phyloP scores from a whole-genome alignment of 1,140 invertebrate genomes.

The Rhagoletis pomonella region DNA sequence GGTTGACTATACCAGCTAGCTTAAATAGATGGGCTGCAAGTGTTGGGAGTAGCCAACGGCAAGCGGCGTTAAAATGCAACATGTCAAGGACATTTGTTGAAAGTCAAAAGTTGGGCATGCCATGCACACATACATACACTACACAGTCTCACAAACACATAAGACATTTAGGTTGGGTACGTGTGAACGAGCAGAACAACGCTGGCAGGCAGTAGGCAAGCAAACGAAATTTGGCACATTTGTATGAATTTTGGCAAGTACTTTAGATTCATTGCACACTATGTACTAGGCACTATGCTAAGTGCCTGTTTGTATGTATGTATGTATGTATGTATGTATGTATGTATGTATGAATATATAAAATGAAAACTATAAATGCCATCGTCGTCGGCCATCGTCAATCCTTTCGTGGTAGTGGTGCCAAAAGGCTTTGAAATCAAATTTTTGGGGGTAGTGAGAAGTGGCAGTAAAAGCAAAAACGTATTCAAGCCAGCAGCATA shows the following conservation, averaged over 20 bases:
- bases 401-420: too few species aligned
- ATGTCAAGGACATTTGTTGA: slow-evolving; percentile 40
- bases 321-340: background rate
- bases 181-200: background rate
- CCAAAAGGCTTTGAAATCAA: too few species aligned
- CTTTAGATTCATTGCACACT: background rate
- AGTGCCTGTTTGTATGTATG: background rate
- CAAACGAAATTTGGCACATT: slow-evolving; percentile 41
- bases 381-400: too few species aligned
- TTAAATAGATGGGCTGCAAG: background rate
- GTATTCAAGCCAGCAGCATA: too few species aligned
- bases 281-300: background rate
- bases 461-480: too few species aligned
- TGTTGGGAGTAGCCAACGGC: background rate
- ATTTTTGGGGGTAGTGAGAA: too few species aligned
- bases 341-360: background rate
- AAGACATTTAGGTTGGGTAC: background rate
- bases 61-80: slow-evolving; percentile 29
- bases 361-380: too few species aligned
- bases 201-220: background rate
- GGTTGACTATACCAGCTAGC: too few species aligned
- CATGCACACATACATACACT: background rate
- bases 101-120: slow-evolving; percentile 26
- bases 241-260: slow-evolving; percentile 2
- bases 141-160: background rate